Evolutionary conservation across 2,113 vertebrate genomes (phyloP).

Genomic region (Gallinago media): DNA sequence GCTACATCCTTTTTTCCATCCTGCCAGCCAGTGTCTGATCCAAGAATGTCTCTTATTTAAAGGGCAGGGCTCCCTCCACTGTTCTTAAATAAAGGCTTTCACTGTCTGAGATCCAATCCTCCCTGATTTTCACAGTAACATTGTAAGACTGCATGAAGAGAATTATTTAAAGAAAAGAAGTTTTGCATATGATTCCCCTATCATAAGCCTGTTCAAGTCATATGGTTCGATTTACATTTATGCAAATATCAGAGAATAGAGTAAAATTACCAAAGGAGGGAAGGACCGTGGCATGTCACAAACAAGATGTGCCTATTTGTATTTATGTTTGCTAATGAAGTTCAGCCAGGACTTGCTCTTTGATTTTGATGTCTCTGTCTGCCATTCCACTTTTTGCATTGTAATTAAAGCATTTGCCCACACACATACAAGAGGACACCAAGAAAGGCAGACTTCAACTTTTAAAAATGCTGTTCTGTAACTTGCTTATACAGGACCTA

Average conservation of each 20-base stretch:
- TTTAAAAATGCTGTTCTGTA: constrained; percentile 45
- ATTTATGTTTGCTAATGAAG: constrained; percentile 78
- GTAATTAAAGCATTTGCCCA: constrained; percentile 78
- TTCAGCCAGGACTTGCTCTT: constrained; percentile 75
- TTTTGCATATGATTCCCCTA: constrained; percentile 30
- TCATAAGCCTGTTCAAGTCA: constrained; percentile 22
- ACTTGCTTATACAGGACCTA: constrained; percentile 20
- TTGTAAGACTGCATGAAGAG: background rate
- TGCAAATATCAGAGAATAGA: constrained; percentile 68
- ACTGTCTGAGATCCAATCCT: constrained; percentile 48
- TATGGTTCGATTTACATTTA: constrained; percentile 74
- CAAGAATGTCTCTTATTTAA: constrained; percentile 77
- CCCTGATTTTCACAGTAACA: constrained; percentile 32
- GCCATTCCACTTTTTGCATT: constrained; percentile 68
- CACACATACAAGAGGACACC: constrained; percentile 65
- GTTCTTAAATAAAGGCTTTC: constrained; percentile 69
- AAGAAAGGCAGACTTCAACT: constrained; percentile 28
- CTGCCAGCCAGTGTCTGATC: constrained; percentile 71
- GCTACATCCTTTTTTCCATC: constrained; percentile 60
- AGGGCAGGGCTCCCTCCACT: constrained; percentile 70
- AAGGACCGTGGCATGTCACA: constrained; percentile 57
- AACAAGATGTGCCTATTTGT: constrained; percentile 76
- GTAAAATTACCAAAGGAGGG: constrained; percentile 61
- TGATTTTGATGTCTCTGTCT: constrained; percentile 72
- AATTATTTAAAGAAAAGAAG: constrained; percentile 46